A percentile compares a stretch with the other conserved stretches of the same genome.
Conservation (phyloP, 1,140 invertebrate genomes). For the Hirudo medicinalis region DNA sequence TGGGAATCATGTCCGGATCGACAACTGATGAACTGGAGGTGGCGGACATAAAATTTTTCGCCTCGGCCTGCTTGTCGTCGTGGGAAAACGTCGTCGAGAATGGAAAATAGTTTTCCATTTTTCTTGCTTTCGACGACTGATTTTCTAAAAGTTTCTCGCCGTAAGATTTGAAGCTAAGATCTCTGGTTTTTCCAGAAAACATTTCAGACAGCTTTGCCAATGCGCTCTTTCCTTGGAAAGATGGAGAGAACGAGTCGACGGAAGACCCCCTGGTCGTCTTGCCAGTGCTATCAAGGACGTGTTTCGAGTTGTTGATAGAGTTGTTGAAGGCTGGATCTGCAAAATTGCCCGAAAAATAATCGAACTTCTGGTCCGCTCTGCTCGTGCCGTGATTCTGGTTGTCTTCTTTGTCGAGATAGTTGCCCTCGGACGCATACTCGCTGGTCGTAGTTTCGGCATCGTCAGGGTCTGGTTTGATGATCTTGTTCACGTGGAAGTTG, state of each 20-base stretch:
- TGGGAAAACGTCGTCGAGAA: background rate
- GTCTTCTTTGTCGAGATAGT: background rate
- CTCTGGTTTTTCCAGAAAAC: constrained; percentile 11
- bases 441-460: background rate
- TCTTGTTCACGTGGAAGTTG: constrained; percentile 6
- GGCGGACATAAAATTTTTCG: constrained; percentile 1
- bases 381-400: background rate
- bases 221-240: background rate
- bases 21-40: background rate
- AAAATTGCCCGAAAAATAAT: background rate
- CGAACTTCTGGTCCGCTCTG: background rate
- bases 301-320: background rate
- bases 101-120: constrained; percentile 1
- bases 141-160: constrained; percentile 7
- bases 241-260: background rate
- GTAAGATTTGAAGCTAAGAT: constrained; percentile 4
- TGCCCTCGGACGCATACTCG: background rate
- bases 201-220: constrained; percentile 7
- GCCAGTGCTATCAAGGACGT: background rate
- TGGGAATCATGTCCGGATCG: constrained; percentile 10
- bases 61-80: background rate
- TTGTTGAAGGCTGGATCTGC: background rate
- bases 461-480: constrained; percentile 5
- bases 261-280: background rate
- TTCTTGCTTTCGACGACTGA: background rate